Percentiles rank a stretch among this genome's conserved stretches.
These are phyloP conservation scores for Solenopsis fugax DNA, from an alignment of 1,140 invertebrate species.

Conservation along the genomic window DNA sequence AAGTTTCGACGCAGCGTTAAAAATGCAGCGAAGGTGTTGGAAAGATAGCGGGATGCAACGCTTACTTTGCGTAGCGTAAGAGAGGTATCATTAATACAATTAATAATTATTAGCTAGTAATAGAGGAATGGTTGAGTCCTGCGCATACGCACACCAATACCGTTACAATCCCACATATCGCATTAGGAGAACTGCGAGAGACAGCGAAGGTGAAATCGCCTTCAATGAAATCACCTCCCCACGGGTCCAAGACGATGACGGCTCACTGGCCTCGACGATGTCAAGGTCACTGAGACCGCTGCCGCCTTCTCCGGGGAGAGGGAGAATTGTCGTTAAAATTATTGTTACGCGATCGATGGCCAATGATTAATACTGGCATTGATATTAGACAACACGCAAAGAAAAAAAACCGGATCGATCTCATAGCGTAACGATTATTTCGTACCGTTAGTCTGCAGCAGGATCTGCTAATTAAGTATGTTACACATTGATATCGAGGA, in stretches of 20 bases:
- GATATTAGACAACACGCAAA: constrained; percentile 64
- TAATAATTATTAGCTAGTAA: constrained; percentile 76
- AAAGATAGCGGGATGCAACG: neutral
- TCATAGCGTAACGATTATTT: constrained; percentile 65
- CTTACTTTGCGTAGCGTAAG: constrained; percentile 1
- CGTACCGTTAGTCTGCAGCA: constrained; percentile 81
- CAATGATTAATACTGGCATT: constrained; percentile 66
- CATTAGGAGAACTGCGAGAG: constrained; percentile 55
- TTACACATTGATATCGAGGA: constrained; percentile 76
- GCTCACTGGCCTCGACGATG: neutral
- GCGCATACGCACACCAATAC: constrained; percentile 67
- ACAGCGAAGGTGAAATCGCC: constrained; percentile 29
- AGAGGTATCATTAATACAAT: constrained; percentile 67
- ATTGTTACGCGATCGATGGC: constrained; percentile 68
- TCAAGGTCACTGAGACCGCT: constrained; percentile 16
- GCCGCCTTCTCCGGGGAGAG: neutral
- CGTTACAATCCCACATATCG: constrained; percentile 72
- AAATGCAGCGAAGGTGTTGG: neutral
- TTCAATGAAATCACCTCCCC: constrained; percentile 41
- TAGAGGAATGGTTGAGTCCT: constrained; percentile 76
- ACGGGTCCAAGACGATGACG: constrained; percentile 2
- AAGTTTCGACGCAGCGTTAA: constrained; percentile 11
- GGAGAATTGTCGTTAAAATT: constrained; percentile 34
- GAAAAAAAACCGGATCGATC: constrained; percentile 58
- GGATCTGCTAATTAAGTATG: constrained; percentile 79